Evolutionary conservation across 37 sponge, comb jelly and placozoan species (phyloP).

Genomic region (Dysidea cf. avara): DNA sequence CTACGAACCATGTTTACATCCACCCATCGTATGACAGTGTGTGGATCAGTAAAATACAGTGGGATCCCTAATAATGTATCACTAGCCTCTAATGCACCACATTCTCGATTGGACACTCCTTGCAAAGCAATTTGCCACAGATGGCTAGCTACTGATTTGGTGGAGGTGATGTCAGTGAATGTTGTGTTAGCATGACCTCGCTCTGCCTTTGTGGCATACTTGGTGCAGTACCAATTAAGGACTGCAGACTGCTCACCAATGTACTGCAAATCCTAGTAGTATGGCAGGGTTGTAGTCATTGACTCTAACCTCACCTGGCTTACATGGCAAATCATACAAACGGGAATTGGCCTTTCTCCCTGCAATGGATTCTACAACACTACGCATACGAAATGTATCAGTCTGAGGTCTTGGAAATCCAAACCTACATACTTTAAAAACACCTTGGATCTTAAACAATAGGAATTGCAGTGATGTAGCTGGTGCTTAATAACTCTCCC

Average conservation of each 20-base stretch:
- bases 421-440: too few relatives aligned
- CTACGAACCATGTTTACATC: constrained; percentile 10
- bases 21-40: constrained; percentile 24
- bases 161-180: constrained; percentile 9
- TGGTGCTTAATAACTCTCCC: too few relatives aligned
- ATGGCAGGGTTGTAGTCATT: constrained; percentile 47
- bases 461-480: too few relatives aligned
- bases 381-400: neutral
- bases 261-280: constrained; percentile 40
- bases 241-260: constrained; percentile 28
- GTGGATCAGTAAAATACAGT: constrained; percentile 22
- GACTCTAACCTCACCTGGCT: constrained; percentile 7
- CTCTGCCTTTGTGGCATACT: constrained; percentile 47
- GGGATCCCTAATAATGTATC: too few relatives aligned
- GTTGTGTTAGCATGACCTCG: constrained; percentile 29
- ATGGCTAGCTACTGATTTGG: constrained; percentile 1
- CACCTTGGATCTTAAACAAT: too few relatives aligned
- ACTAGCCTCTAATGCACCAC: too few relatives aligned
- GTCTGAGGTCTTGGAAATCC: constrained; percentile 14
- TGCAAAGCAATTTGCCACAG: constrained; percentile 6
- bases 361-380: constrained; percentile 13
- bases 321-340: constrained; percentile 18
- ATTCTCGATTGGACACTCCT: neutral
- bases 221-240: constrained; percentile 36
- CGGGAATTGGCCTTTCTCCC: constrained; percentile 2